A percentile compares a stretch with the other conserved stretches of the same genome.
phyloP scores from a whole-genome alignment of 2,888 invertebrate species.

The Idaea aversata region DNA sequence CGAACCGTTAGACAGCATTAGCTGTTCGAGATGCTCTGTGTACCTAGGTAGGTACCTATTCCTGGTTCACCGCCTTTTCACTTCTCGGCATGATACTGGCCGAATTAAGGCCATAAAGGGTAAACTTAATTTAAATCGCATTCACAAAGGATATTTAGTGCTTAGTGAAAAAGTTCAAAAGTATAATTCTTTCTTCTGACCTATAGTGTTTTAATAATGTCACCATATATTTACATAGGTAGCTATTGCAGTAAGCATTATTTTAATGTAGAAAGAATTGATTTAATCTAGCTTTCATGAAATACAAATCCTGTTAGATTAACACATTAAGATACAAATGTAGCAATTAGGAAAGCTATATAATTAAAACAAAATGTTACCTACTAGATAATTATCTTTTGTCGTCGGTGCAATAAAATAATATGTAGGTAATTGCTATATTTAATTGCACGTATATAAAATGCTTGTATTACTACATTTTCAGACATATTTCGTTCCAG shows the following conservation, averaged over 20 bases:
- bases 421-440: too few species aligned
- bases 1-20: too few species aligned
- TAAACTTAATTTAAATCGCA: too few species aligned
- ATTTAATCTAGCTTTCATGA: background rate
- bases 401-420: background rate
- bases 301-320: background rate
- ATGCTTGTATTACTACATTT: conserved; percentile 30
- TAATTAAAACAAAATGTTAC: background rate
- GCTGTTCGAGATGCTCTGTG: too few species aligned
- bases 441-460: background rate
- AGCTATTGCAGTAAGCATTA: background rate
- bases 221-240: background rate
- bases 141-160: too few species aligned
- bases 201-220: background rate
- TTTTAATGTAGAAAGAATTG: background rate
- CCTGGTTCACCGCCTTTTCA: too few species aligned
- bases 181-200: too few species aligned
- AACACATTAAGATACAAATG: background rate
- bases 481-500: conserved; percentile 91
- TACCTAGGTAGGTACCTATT: too few species aligned
- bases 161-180: too few species aligned
- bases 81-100: too few species aligned
- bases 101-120: too few species aligned
- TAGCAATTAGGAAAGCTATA: background rate
- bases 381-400: background rate